A percentile compares a stretch with the other conserved stretches of the same genome.
Conservation (phyloP, 2,113 vertebrate species). For the Toxotes chatareus region DNA sequence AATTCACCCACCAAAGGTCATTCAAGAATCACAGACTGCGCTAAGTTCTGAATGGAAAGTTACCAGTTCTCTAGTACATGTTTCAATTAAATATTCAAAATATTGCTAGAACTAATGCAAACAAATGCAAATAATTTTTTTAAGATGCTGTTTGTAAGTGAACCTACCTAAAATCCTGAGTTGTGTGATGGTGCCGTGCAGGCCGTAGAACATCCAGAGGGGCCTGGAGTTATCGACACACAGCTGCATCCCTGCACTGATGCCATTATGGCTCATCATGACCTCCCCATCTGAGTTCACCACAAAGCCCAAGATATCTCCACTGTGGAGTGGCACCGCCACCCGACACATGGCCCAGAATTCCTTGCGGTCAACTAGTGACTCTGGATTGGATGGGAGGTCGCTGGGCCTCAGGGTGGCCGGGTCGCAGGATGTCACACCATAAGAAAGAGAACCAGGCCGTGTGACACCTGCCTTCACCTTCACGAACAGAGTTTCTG, state of each 20-base stretch:
- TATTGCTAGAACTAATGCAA: slow-evolving; percentile 5
- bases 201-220: slow-evolving; percentile 95
- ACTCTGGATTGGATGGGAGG: slow-evolving; percentile 89
- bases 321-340: slow-evolving; percentile 86
- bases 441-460: slow-evolving; percentile 86
- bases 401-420: slow-evolving; percentile 87
- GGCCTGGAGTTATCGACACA: slow-evolving; percentile 93
- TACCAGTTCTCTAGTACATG: slow-evolving; percentile 8
- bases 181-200: slow-evolving; percentile 90
- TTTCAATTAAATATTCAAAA: slow-evolving; percentile 21
- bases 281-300: slow-evolving; percentile 91
- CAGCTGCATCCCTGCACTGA: slow-evolving; percentile 88
- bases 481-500: slow-evolving; percentile 91
- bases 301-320: slow-evolving; percentile 92
- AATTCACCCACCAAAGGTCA: slow-evolving; percentile 52
- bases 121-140: too few relatives aligned
- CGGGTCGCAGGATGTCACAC: slow-evolving; percentile 93
- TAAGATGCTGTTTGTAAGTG: neutral
- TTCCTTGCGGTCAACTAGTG: slow-evolving; percentile 92
- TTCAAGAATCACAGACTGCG: slow-evolving; percentile 47
- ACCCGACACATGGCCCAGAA: slow-evolving; percentile 93
- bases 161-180: slow-evolving; percentile 92
- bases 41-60: slow-evolving; percentile 45
- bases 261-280: slow-evolving; percentile 91
- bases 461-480: slow-evolving; percentile 83